A percentile compares a stretch with the other conserved stretches of the same genome.
phyloP scores from a whole-genome alignment of 2,888 invertebrate genomes.

The Netelia inedita region DNA sequence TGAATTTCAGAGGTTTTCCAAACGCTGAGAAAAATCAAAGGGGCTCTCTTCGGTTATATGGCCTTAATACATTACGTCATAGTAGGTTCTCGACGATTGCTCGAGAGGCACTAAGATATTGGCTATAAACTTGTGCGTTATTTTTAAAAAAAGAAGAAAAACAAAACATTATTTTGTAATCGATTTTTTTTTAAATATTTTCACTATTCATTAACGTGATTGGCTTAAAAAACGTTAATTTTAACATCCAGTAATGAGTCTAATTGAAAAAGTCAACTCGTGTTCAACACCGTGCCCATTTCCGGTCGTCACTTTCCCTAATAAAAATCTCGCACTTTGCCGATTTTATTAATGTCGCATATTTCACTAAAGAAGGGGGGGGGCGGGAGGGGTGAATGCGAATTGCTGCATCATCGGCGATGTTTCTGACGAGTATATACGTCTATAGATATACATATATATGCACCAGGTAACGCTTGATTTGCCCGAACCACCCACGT shows the following conservation, averaged over 20 bases:
- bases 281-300: neutral
- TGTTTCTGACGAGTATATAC: slow-evolving; percentile 57
- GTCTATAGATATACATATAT: slow-evolving; percentile 7
- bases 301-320: slow-evolving; percentile 1
- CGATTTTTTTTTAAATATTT: neutral
- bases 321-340: slow-evolving; percentile 48
- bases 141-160: neutral
- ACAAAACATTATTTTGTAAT: neutral
- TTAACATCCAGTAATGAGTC: neutral
- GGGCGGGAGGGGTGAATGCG: neutral
- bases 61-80: slow-evolving; percentile 13
- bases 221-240: neutral
- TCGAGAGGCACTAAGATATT: slow-evolving; percentile 1
- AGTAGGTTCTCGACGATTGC: slow-evolving; percentile 5
- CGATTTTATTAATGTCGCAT: slow-evolving; percentile 46
- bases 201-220: neutral
- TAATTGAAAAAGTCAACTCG: slow-evolving; percentile 12
- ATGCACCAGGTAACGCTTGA: slow-evolving; percentile 65
- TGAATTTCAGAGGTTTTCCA: slow-evolving; percentile 13
- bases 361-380: neutral
- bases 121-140: neutral
- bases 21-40: slow-evolving; percentile 1
- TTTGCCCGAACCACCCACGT: slow-evolving; percentile 78
- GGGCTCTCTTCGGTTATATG: slow-evolving; percentile 18
- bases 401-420: slow-evolving; percentile 53